Conservation (phyloP, 2,888 invertebrate species). For the Kryphioiulus occultus region DNA sequence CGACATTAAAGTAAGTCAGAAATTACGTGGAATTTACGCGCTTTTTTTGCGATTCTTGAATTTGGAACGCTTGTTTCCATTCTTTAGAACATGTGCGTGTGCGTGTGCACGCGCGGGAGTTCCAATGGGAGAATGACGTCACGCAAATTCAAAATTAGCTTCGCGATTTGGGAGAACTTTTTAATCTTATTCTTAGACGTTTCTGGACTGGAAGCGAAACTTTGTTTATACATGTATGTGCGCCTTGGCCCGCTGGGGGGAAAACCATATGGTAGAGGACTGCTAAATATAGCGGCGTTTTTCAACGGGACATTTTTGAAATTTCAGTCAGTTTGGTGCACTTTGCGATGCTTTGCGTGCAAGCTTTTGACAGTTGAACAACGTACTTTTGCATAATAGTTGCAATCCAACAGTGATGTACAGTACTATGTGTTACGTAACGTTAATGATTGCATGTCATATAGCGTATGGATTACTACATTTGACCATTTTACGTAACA, state of each 20-base stretch:
- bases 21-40: neutral
- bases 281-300: neutral
- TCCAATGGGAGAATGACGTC: neutral
- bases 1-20: conserved; percentile 51
- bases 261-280: neutral
- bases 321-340: neutral
- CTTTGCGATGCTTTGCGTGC: neutral
- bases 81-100: too few species aligned
- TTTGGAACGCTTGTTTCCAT: too few species aligned
- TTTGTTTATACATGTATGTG: conserved; percentile 2
- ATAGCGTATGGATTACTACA: too few species aligned
- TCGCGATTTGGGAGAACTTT: neutral
- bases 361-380: neutral
- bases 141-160: neutral
- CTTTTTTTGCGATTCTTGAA: neutral
- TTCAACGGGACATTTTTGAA: neutral
- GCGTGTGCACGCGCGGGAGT: neutral
- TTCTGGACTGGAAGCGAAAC: neutral
- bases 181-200: neutral
- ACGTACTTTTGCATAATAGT: too few species aligned
- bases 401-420: too few species aligned
- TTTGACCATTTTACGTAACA: too few species aligned
- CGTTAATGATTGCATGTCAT: too few species aligned
- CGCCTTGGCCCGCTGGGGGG: neutral
- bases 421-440: too few species aligned